Evolutionary conservation across 2,797 vertebrate species (phyloP).

Genomic region (Anableps anableps): DNA sequence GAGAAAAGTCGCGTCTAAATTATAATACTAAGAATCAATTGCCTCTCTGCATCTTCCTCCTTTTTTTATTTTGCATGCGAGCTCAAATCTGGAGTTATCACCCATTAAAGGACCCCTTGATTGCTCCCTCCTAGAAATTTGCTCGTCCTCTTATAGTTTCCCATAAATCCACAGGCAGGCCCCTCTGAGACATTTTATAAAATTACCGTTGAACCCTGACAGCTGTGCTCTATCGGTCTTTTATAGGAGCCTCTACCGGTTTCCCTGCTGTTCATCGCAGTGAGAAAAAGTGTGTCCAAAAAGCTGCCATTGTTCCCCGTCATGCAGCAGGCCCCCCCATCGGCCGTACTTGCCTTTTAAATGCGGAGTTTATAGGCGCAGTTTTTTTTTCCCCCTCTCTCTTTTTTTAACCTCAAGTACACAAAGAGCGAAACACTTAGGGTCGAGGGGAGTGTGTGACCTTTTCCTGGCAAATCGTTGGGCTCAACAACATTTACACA

Average conservation of each 20-base stretch:
- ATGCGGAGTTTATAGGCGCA: constrained; percentile 88
- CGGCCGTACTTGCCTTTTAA: constrained; percentile 87
- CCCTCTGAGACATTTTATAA: constrained; percentile 77
- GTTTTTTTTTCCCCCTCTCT: constrained; percentile 76
- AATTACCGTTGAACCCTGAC: constrained; percentile 80
- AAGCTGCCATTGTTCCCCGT: constrained; percentile 85
- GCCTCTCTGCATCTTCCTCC: not conserved
- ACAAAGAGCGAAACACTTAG: constrained; percentile 85
- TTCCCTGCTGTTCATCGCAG: constrained; percentile 84
- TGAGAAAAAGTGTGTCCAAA: constrained; percentile 88
- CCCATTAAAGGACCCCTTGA: constrained; percentile 32
- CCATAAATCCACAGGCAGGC: constrained; percentile 69
- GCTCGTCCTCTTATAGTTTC: constrained; percentile 60
- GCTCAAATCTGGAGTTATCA: constrained; percentile 43
- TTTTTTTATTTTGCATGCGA: constrained; percentile 29
- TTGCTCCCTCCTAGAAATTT: constrained; percentile 62
- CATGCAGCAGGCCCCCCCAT: constrained; percentile 74
- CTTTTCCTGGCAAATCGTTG: constrained; percentile 82
- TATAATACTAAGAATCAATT: not conserved
- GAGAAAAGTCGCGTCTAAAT: constrained; percentile 48
- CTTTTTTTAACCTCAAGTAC: constrained; percentile 75
- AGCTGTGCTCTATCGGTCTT: constrained; percentile 82
- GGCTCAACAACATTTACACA: constrained; percentile 89
- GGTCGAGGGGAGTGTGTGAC: constrained; percentile 90
- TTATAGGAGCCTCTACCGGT: constrained; percentile 83